A percentile compares a stretch with the other conserved stretches of the same genome.
Conservation (phyloP, 2,797 vertebrate genomes). For the Rhyacichthys aspro region DNA sequence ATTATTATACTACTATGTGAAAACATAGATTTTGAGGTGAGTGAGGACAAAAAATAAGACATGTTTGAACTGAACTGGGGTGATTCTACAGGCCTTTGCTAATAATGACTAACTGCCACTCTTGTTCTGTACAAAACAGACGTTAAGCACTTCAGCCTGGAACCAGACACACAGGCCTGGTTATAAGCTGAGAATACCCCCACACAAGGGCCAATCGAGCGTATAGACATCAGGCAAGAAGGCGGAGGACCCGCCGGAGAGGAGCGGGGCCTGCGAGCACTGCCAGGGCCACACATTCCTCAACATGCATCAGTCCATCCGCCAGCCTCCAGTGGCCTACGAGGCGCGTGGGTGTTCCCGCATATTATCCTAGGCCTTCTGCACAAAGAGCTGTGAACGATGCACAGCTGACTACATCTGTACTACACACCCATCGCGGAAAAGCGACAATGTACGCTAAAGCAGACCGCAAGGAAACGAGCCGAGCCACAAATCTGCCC, state of each 20-base stretch:
- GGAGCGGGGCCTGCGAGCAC: slow-evolving; percentile 62
- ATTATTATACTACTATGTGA: too few relatives aligned
- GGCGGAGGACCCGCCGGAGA: slow-evolving; percentile 28
- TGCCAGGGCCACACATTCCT: slow-evolving; percentile 69
- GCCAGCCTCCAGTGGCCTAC: slow-evolving; percentile 67
- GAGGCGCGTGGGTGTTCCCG: slow-evolving; percentile 55
- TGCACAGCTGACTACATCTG: background rate
- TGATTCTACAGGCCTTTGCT: too few relatives aligned
- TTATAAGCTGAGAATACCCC: background rate
- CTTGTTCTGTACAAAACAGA: too few relatives aligned
- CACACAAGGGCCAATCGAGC: slow-evolving; percentile 3
- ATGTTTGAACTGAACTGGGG: too few relatives aligned
- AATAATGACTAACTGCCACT: too few relatives aligned
- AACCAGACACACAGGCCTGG: background rate
- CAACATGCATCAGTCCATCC: slow-evolving; percentile 74
- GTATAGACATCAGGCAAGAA: background rate
- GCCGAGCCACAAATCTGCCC: slow-evolving; percentile 37
- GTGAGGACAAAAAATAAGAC: too few relatives aligned
- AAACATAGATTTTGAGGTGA: too few relatives aligned
- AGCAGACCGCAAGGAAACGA: background rate
- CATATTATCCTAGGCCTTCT: slow-evolving; percentile 32
- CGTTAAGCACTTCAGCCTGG: too few relatives aligned
- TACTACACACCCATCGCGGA: too few relatives aligned
- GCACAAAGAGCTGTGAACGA: background rate
- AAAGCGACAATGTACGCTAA: background rate